Evolutionary conservation across 2,113 vertebrate species (phyloP), one percentile per base, ranked within the genome.

Genomic region (Pao palembangensis): DNA sequence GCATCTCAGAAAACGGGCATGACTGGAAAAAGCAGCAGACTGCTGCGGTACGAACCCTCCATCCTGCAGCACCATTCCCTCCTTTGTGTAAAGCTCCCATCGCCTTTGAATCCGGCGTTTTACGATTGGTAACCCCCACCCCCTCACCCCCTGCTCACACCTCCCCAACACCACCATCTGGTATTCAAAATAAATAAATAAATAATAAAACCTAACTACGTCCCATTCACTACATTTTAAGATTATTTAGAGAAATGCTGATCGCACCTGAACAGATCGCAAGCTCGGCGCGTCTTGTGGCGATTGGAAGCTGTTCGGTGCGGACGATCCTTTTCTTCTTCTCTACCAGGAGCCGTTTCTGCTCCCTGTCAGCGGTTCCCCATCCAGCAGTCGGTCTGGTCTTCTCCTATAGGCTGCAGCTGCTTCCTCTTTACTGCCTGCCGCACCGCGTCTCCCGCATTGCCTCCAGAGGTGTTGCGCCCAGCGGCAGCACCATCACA

Each of bases 241-340:
- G 15, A 17, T 46, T 14, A 16, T 14, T 15, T 46, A 17, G 16
- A 8, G 5, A n/a, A 38, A 38, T 38, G 34, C 34, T 16, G 14
- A n/a, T 47, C 15, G 44, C 80, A 87, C 83, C 85, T 85, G 83
- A 64, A 51, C 58, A 42, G 66, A 60, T 75, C 69, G 34, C 34
- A 12, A 11, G 34, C 34, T 38, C 34, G 72, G 6, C 25, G 25
- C 25, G 34, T 38, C 34, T 38, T 12, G 8, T 4, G 50, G 61
- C 48, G 41, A 17, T 41, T 23, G 61, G 42, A 38, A 14, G 56
- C 18, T 57, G n/a, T 18, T 13, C 5, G 48, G 44, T 15, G 4
- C 17, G 6, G 14, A n/a, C 44, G 44, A 46, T n/a, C 44, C 44
- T n/a, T n/a, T 13, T 16, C n/a, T n/a, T 47, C n/a, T n/a, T n/a